Conservation (phyloP, 2,113 vertebrate genomes). For the Leptodactylus fuscus region DNA sequence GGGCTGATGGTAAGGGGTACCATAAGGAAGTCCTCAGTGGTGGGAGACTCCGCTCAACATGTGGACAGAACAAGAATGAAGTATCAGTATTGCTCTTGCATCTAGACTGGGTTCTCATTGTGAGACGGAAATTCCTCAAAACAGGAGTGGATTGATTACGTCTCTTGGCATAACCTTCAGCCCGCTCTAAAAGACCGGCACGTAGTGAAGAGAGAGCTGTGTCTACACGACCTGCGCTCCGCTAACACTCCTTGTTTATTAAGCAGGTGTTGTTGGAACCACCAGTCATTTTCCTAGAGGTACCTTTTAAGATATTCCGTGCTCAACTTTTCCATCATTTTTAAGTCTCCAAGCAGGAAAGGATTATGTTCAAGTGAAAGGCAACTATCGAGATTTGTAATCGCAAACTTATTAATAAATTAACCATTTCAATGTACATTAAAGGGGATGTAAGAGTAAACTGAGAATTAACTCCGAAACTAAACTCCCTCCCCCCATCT, state of each 20-base stretch:
- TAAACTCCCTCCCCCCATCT: too few relatives aligned
- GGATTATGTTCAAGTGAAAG: conserved; percentile 32
- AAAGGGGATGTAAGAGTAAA: too few relatives aligned
- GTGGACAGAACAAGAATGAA: too few relatives aligned
- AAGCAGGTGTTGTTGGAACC: conserved; percentile 50
- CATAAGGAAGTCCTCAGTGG: too few relatives aligned
- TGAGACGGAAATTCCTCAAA: neutral
- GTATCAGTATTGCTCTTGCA: too few relatives aligned
- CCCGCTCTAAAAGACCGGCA: neutral
- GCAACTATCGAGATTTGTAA: conserved; percentile 20
- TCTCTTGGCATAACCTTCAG: conserved; percentile 10
- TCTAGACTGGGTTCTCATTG: neutral
- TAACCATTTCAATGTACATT: neutral
- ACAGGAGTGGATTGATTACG: neutral
- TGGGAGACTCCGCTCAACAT: too few relatives aligned
- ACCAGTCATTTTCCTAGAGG: conserved; percentile 51
- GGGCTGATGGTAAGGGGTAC: too few relatives aligned
- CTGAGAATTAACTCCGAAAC: too few relatives aligned
- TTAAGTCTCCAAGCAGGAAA: conserved; percentile 20
- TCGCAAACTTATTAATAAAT: neutral
- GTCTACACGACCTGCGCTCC: neutral
- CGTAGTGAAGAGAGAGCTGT: conserved; percentile 24
- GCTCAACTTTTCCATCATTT: conserved; percentile 49
- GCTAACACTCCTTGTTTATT: conserved; percentile 18
- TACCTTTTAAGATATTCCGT: conserved; percentile 41